Evolutionary conservation across 2,113 vertebrate species (phyloP).

Genomic region (Addax nasomaculatus): DNA sequence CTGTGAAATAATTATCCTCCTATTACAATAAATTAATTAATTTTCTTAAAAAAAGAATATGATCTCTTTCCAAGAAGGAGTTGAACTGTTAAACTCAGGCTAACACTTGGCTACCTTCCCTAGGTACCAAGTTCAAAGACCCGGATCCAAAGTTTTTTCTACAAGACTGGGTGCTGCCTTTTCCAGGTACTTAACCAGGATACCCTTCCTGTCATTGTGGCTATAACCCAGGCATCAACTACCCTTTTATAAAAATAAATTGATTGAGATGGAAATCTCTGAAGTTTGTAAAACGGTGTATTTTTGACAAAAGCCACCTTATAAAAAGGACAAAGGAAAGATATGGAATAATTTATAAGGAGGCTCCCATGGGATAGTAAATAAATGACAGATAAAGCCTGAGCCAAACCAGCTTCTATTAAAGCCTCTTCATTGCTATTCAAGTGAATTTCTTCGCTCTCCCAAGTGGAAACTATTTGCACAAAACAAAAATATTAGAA

Average conservation of each 20-base stretch:
- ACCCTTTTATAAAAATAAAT: background rate
- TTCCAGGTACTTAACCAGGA: rapidly evolving
- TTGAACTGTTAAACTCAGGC: background rate
- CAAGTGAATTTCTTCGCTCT: constrained; percentile 62
- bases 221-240: background rate
- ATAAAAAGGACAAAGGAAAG: constrained; percentile 44
- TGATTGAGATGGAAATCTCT: constrained; percentile 33
- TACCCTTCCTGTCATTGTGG: too few relatives aligned
- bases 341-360: constrained; percentile 62
- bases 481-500: constrained; percentile 71
- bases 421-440: constrained; percentile 66
- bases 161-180: background rate
- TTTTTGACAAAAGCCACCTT: constrained; percentile 61
- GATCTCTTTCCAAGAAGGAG: background rate
- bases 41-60: background rate
- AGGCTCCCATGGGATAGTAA: constrained; percentile 26
- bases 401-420: constrained; percentile 51
- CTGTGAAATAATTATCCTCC: background rate
- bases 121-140: background rate
- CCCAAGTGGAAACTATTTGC: constrained; percentile 64
- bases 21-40: background rate
- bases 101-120: background rate
- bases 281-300: constrained; percentile 48
- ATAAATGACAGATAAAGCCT: constrained; percentile 49
- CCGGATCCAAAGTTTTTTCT: background rate